Base-by-base conservation (phyloP, 2,888 invertebrate genomes). In the Hedychridium roseum region DNA sequence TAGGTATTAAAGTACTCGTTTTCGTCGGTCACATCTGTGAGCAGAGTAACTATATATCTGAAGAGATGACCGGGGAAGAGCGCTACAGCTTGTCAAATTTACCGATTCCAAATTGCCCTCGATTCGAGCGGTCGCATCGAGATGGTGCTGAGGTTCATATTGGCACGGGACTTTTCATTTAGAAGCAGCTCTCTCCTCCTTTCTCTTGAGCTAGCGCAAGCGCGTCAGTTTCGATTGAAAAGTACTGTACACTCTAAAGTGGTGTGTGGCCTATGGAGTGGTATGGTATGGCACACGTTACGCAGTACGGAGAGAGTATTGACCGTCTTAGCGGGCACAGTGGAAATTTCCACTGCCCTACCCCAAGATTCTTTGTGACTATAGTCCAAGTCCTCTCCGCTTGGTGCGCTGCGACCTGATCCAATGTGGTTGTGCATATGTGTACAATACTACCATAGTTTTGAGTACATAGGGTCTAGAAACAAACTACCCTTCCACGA, bases 301-400 rank as follows among this genome's bases (percentile, higher is more conserved):
- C 55, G 46, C n/a, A n/a, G 60, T 54, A 61, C 62, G 54, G 54
- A 68, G 75, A 74, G 76, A 76, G 76, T 76, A 76, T 76, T 76
- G 76, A 76, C 76, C 77, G 77, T 75, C 73, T 72, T 70, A 65
- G 68, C 66, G 59, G 57, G 70, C 67, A 65, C 70, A 74, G 76
- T 75, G 76, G 76, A 76, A 76, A 73, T 76, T 76, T 76, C 76
- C 76, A 76, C 73, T 76, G 75, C 71, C 73, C 77, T 74, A 73
- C 74, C 74, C 74, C 70, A 71, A 68, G 67, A 57, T 59, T 63
- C 63, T 58, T 49, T 55, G 64, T 59, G 55, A 52, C 54, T 55
- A 62, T 50, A 26, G 39, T 37, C 39, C 38, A 56, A n/a, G n/a
- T n/a, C n/a, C n/a, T n/a, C n/a, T n/a, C n/a, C n/a, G n/a, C n/a